Percentiles rank a stretch among this genome's conserved stretches.
phyloP scores from a whole-genome alignment of 2,888 invertebrate species.

The Harmothoe impar region DNA sequence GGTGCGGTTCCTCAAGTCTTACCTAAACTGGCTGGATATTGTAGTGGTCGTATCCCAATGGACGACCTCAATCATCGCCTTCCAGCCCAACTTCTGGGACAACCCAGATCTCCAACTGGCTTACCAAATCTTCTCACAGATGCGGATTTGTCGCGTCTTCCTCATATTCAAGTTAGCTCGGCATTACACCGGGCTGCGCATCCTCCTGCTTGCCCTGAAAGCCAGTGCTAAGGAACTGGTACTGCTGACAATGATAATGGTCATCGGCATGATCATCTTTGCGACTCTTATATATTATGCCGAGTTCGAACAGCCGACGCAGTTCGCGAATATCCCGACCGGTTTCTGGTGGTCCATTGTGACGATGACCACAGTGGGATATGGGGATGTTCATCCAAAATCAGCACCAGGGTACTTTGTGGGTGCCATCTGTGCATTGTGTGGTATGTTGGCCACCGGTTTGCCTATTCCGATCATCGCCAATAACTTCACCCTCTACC shows the following conservation, averaged over 20 bases:
- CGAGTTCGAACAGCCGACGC: conserved; percentile 50
- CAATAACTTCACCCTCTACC: conserved; percentile 64
- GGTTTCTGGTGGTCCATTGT: conserved; percentile 67
- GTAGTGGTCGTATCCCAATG: conserved; percentile 62
- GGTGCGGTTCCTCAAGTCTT: conserved; percentile 62
- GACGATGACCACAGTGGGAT: conserved; percentile 65
- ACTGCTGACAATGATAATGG: conserved; percentile 62
- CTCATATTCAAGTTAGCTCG: conserved; percentile 65
- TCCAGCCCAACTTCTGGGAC: conserved; percentile 52
- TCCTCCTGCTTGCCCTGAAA: conserved; percentile 59
- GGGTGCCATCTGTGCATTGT: conserved; percentile 63
- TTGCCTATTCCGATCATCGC: conserved; percentile 65
- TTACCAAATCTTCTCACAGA: conserved; percentile 43
- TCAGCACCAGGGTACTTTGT: conserved; percentile 61
- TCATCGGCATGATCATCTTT: conserved; percentile 65
- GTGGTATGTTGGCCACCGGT: conserved; percentile 65
- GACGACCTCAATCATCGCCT: conserved; percentile 46
- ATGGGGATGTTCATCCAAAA: conserved; percentile 63
- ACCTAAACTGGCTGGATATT: conserved; percentile 65
- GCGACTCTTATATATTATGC: conserved; percentile 65
- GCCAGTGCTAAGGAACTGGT: conserved; percentile 62
- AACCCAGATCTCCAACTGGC: conserved; percentile 38
- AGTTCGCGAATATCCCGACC: conserved; percentile 60
- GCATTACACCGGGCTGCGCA: conserved; percentile 62
- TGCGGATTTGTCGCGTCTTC: conserved; percentile 62